Percentiles rank a stretch among this genome's conserved stretches.
Conservation (phyloP, 2,113 vertebrate species). For the Cepphus grylle region DNA sequence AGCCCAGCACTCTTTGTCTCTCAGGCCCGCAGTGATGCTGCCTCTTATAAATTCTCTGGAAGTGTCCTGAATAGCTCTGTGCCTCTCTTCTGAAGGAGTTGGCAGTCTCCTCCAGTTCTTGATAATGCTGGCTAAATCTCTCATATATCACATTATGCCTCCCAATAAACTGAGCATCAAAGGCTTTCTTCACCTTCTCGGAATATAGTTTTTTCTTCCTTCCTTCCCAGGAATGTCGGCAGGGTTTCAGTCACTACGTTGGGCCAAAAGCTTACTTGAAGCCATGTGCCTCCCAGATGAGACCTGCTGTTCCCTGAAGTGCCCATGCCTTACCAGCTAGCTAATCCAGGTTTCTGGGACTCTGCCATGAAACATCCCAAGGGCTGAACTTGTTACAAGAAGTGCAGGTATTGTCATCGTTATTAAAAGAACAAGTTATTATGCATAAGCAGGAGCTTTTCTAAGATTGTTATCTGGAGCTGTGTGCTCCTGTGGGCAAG, state of each 20-base stretch:
- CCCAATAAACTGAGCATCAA: slow-evolving; percentile 53
- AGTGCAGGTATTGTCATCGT: background rate
- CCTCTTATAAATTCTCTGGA: slow-evolving; percentile 11
- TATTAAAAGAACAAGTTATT: background rate
- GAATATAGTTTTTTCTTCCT: background rate
- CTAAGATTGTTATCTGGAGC: background rate
- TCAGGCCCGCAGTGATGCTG: background rate
- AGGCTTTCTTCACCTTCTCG: slow-evolving; percentile 7
- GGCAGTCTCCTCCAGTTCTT: background rate
- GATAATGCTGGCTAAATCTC: slow-evolving; percentile 33
- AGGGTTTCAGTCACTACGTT: background rate
- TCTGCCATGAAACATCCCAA: background rate
- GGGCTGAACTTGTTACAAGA: background rate
- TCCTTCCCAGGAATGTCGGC: background rate
- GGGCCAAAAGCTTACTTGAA: background rate
- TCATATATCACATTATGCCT: slow-evolving; percentile 10
- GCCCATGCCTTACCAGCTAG: background rate
- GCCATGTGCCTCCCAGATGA: background rate
- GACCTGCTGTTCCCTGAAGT: background rate
- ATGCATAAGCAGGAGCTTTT: background rate
- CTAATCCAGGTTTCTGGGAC: background rate
- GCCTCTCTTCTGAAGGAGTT: slow-evolving; percentile 2
- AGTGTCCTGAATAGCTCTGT: background rate
- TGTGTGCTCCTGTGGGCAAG: background rate
- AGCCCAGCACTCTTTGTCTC: background rate